Evolutionary conservation across 2,797 vertebrate species (phyloP).

Genomic region (Setipinna tenuifilis): DNA sequence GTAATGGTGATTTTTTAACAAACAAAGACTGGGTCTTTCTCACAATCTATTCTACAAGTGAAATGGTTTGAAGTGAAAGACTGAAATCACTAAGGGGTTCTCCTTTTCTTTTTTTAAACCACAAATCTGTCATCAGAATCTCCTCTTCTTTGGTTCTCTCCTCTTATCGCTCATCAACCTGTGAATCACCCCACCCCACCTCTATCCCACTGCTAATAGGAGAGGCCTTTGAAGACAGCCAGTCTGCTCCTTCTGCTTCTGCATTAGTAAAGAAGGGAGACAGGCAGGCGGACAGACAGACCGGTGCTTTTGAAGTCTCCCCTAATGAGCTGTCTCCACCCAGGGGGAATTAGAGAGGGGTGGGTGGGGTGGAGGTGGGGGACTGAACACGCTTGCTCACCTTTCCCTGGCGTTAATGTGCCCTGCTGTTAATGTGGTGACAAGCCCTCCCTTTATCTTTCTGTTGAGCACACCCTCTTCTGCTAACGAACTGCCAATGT

Average conservation of each 20-base stretch:
- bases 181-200: too few species aligned
- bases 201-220: background rate
- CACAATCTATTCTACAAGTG: background rate
- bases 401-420: conserved; percentile 34
- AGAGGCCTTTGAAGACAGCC: conserved; percentile 5
- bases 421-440: background rate
- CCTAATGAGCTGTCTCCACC: conserved; percentile 36
- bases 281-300: conserved; percentile 28
- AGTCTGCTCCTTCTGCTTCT: background rate
- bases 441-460: background rate
- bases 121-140: background rate
- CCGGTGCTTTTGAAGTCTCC: conserved; percentile 43
- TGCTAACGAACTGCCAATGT: background rate
- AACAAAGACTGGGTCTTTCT: background rate
- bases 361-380: background rate
- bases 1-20: background rate
- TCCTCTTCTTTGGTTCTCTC: background rate
- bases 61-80: background rate
- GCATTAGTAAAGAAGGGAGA: conserved; percentile 42
- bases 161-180: background rate
- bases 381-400: conserved; percentile 10
- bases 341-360: conserved; percentile 27
- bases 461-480: background rate
- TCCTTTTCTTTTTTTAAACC: background rate
- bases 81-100: background rate